Evolutionary conservation across 2,888 invertebrate species (phyloP), one percentile per base, ranked within the genome.

Genomic region (Amaurobius ferox): DNA sequence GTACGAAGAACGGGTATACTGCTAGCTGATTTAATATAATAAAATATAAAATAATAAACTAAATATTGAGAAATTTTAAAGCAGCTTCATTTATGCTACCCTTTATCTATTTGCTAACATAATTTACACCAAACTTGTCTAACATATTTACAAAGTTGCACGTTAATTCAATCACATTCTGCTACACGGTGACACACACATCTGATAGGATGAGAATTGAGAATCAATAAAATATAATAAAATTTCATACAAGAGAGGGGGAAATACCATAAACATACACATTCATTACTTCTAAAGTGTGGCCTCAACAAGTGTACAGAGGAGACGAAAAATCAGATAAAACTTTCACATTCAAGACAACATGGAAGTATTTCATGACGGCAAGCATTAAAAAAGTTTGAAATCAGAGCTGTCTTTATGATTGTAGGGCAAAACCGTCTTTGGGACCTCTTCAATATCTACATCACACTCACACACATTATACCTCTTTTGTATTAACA

Each of bases 231-330:
- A 67, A 23, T 1, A 30, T n/a, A n/a, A n/a, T n/a, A 64, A 44
- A 16, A 68, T 62, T 26, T 44, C 44, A 71, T 19, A 71, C 44
- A 44, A 64, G 40, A 26, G 26, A 64, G 44, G 55, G 40, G 28
- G 28, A 26, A 61, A 32, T 48, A 29, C 44, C 16, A 68, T 35
- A 35, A 68, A 80, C 64, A 29, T 28, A 35, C 16, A 13, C 48
- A 67, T 73, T 73, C 35, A 73, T 44, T 64, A 44, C 26, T 48
- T 55, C 28, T 29, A 9, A 32, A 73, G 67, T 68, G 73, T 73
- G 67, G 70, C 67, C 30, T 73, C 71, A 80, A 80, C 73, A 67
- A 80, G 80, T 80, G 79, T 72, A 67, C 67, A 80, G 55, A 40
- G 55, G n/a, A 73, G 48, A 73, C 29, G 55, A 28, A 67, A 39